Evolutionary conservation across 2,888 invertebrate species (phyloP).

Genomic region (Pomacea canaliculata): DNA sequence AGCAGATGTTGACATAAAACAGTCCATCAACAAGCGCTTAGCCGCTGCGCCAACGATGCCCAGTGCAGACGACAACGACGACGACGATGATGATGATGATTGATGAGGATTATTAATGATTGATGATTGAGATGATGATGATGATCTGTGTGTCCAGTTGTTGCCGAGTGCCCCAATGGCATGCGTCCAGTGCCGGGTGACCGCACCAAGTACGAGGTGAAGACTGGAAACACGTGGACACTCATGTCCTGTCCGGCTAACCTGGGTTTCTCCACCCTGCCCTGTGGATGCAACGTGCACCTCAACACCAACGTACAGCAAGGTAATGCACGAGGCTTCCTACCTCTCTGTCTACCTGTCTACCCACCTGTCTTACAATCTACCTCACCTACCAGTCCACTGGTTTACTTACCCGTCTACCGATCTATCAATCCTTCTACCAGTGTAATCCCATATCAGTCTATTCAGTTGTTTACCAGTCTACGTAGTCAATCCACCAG

Average conservation of each 20-base stretch:
- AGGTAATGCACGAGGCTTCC: slow-evolving; percentile 16
- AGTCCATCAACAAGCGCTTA: too few species aligned
- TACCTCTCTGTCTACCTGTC: too few species aligned
- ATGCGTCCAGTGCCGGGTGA: slow-evolving; percentile 36
- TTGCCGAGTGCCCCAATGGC: slow-evolving; percentile 24
- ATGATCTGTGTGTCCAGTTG: background rate
- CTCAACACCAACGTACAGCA: slow-evolving; percentile 19
- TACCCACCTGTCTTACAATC: too few species aligned
- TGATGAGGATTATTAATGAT: slow-evolving; percentile 2
- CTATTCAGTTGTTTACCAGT: too few species aligned
- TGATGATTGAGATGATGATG: slow-evolving; percentile 12
- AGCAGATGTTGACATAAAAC: too few species aligned
- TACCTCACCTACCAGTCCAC: too few species aligned
- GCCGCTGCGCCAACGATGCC: too few species aligned
- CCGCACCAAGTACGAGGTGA: slow-evolving; percentile 36
- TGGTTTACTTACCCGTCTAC: too few species aligned
- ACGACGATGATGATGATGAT: background rate
- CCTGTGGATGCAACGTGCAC: slow-evolving; percentile 44
- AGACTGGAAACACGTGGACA: slow-evolving; percentile 38
- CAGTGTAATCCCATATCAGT: too few species aligned
- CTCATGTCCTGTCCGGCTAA: slow-evolving; percentile 46
- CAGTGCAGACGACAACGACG: too few species aligned
- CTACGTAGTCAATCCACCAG: too few species aligned
- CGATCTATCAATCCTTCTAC: too few species aligned
- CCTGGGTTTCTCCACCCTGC: slow-evolving; percentile 37